Percentiles rank a stretch among this genome's conserved stretches.
Conservation (phyloP, 2,113 vertebrate genomes). For the Notiomystis cincta region DNA sequence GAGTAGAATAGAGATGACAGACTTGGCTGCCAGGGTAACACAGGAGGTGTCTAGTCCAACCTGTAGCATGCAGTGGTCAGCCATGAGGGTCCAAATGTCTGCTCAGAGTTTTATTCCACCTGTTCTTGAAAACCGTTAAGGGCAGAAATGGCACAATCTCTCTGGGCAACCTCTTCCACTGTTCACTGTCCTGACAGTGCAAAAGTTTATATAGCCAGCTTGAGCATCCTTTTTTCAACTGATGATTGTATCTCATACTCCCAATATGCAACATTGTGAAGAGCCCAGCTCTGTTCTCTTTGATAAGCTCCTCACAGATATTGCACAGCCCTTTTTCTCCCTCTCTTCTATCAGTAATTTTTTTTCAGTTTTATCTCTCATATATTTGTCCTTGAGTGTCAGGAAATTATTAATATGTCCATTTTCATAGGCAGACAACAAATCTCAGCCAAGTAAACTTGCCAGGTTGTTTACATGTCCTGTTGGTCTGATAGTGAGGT, state of each 20-base stretch:
- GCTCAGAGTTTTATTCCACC: background rate
- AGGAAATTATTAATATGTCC: background rate
- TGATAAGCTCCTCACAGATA: background rate
- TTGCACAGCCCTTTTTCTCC: background rate
- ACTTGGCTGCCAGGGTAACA: background rate
- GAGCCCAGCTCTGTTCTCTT: background rate
- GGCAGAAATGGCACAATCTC: background rate
- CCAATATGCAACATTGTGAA: background rate
- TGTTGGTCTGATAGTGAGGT: background rate
- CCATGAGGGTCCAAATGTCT: background rate
- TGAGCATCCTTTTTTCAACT: background rate
- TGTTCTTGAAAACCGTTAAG: background rate
- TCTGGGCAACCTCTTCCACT: background rate
- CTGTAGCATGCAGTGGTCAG: background rate
- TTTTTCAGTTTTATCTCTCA: background rate
- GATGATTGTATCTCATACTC: background rate
- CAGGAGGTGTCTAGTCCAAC: background rate
- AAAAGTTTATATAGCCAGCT: background rate
- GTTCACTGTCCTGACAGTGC: accelerated
- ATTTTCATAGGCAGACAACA: background rate
- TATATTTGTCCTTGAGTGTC: background rate
- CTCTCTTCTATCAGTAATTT: background rate
- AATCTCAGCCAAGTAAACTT: background rate
- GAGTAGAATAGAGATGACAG: background rate
- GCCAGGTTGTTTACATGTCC: background rate